Percentiles rank a stretch among this genome's conserved stretches.
phyloP scores from a whole-genome alignment of 2,113 vertebrate species.

The Gopherus evgoodei region DNA sequence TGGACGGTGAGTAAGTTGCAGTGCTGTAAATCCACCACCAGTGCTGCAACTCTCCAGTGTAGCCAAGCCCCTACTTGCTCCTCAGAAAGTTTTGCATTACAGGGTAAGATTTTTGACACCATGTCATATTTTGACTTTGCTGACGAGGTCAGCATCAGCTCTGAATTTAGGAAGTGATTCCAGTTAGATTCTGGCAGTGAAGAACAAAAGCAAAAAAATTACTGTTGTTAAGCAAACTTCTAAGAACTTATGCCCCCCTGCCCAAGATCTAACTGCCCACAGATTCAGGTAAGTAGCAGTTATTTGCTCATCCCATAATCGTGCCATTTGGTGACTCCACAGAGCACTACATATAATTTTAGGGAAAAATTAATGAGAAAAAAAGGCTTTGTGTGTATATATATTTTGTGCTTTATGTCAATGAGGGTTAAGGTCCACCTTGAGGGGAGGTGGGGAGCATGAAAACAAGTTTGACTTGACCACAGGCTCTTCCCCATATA shows the following conservation, averaged over 20 bases:
- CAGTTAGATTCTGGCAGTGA: neutral
- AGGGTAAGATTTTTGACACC: neutral
- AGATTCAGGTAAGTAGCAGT: neutral
- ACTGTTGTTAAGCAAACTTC: neutral
- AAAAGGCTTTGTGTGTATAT: neutral
- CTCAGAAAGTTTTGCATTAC: rapidly evolving
- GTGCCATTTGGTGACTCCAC: neutral
- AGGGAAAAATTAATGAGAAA: neutral
- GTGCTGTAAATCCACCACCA: too few species aligned
- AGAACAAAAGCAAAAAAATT: neutral
- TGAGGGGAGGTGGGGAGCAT: neutral
- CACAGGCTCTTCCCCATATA: constrained; percentile 23
- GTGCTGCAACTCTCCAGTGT: too few species aligned
- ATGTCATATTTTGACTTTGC: neutral
- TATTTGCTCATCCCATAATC: neutral
- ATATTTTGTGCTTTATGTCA: neutral
- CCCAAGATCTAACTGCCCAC: neutral
- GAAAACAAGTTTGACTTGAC: constrained; percentile 60
- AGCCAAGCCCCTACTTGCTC: neutral
- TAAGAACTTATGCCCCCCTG: neutral
- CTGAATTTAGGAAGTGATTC: neutral
- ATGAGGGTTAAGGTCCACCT: neutral
- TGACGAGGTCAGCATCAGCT: neutral
- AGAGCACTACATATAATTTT: neutral
- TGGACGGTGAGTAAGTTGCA: too few species aligned